Base-by-base conservation (phyloP, 23 tunicate genomes). In the Oikopleura dioica region DNA sequence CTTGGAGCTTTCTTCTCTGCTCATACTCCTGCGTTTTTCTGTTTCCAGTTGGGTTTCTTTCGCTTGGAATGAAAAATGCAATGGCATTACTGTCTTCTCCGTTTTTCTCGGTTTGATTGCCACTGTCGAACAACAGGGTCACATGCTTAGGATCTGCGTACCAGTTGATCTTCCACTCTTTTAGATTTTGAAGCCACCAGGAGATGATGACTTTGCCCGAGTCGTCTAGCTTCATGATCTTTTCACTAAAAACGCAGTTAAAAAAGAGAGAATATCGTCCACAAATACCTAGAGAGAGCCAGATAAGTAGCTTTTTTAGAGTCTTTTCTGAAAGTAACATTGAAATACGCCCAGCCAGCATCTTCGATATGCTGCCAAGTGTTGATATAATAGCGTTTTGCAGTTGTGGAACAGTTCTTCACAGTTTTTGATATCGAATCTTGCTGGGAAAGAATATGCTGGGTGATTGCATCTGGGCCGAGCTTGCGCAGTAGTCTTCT, bases 361-460 rank as follows among this genome's bases (percentile, higher is more conserved):
- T 63, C 72, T 31, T 63, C 72, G 29, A 63, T 63, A 63, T 63
- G 72, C 33, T 63, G 72, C 72, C 72, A 63, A 5, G 26, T 2
- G 26, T 12, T 63, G 26, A 63, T 63, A 63, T 63, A 63, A 63
- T 63, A 63, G 16, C 26, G 16, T 63, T 63, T 63, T 31, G 72
- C 72, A 23, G 72, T 31, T 2, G 72, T 63, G 2, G 72, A 31
- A 63, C 72, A 12, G 32, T 16, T 63, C 26, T 63, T 63, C 4
- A 63, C 72, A 28, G 72, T 63, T 63, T 63, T 31, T 5, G 33
- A 16, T 2, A 63, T 63, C 26, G 16, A 12, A 2, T 23, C 29
- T 28, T 63, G 72, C 33, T 63, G 72, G 33, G 72, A 63, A 23
- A 63, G 72, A 28, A 63, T 63, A 63, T 63, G 72, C 33, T 63